Percentiles rank a stretch among this genome's conserved stretches.
Evolutionary conservation across 2,113 vertebrate species (phyloP).

Genomic region (Bombycilla garrulus): DNA sequence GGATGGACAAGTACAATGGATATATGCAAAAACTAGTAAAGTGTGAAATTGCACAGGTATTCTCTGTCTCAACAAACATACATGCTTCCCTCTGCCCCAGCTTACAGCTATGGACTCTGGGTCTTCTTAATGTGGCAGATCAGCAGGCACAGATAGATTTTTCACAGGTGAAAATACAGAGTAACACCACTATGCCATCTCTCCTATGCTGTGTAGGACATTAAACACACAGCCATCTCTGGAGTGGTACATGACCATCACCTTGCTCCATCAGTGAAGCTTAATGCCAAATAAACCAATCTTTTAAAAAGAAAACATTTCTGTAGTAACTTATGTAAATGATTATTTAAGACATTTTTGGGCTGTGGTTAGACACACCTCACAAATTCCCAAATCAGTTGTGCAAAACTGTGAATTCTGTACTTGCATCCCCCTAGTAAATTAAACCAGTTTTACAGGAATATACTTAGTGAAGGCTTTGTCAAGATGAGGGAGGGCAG

Average conservation of each 20-base stretch:
- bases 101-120: neutral
- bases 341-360: neutral
- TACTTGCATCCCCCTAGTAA: neutral
- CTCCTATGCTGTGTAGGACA: neutral
- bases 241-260: neutral
- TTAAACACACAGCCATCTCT: neutral
- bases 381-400: neutral
- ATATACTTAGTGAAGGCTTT: neutral
- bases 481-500: neutral
- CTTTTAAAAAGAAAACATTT: neutral
- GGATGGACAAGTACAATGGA: neutral
- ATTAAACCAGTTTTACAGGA: neutral
- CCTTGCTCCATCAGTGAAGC: neutral
- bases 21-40: neutral
- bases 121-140: neutral
- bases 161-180: neutral
- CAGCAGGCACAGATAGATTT: neutral
- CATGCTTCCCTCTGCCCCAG: neutral
- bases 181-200: neutral
- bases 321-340: neutral
- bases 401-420: neutral
- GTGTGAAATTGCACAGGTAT: neutral
- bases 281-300: neutral
- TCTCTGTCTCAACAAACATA: neutral
- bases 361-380: neutral